Conservation (phyloP, 1,140 invertebrate genomes). For the Zaprionus gabonicus region DNA sequence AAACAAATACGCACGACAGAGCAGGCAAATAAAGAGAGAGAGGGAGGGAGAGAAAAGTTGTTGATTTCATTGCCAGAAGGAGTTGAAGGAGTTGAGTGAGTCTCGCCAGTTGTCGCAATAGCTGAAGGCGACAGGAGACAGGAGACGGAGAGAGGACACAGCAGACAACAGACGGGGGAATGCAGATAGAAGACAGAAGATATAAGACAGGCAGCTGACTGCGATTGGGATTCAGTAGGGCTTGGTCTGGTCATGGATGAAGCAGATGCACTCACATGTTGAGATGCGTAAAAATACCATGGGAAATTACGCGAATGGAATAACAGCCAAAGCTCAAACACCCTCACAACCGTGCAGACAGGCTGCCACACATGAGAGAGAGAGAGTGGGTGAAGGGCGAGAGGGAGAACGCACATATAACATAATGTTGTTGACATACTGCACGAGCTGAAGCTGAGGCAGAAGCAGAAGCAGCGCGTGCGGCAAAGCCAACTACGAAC, state of each 20-base stretch:
- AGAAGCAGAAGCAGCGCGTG: background rate
- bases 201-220: background rate
- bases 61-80: constrained; percentile 56
- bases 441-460: constrained; percentile 9
- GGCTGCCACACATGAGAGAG: constrained; percentile 22
- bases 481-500: constrained; percentile 67
- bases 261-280: constrained; percentile 66
- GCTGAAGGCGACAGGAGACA: constrained; percentile 21
- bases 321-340: constrained; percentile 40
- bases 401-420: constrained; percentile 36
- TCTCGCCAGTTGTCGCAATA: constrained; percentile 54
- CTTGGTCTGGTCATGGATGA: background rate
- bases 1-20: constrained; percentile 9
- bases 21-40: background rate
- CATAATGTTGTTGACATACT: constrained; percentile 78
- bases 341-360: background rate
- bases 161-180: background rate
- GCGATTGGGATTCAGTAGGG: background rate
- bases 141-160: constrained; percentile 28
- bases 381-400: background rate
- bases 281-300: constrained; percentile 63
- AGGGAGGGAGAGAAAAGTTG: constrained; percentile 27
- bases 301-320: constrained; percentile 81
- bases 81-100: constrained; percentile 43
- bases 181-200: constrained; percentile 1